Conservation (phyloP, 2,113 vertebrate genomes). For the Erythrocercus mccallii region DNA sequence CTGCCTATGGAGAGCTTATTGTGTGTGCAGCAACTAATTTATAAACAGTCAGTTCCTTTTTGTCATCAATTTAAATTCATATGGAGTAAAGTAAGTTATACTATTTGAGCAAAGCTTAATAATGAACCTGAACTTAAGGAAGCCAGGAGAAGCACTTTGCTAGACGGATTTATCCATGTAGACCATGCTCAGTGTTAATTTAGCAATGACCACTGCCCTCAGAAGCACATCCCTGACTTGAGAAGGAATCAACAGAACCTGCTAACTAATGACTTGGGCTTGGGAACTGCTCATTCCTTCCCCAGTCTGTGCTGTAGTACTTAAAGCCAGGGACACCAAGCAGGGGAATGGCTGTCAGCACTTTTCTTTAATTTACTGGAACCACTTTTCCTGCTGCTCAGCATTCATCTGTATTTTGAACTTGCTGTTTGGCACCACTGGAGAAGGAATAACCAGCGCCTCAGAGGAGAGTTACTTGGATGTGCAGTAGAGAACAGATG, state of each 20-base stretch:
- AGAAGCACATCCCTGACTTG: not conserved
- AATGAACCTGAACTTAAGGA: not conserved
- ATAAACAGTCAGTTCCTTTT: not conserved
- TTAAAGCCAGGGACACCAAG: not conserved
- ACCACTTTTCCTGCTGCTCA: not conserved
- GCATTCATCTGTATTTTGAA: not conserved
- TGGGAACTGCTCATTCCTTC: not conserved
- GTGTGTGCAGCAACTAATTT: not conserved
- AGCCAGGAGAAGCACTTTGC: not conserved
- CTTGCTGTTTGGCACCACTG: not conserved
- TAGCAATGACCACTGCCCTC: not conserved
- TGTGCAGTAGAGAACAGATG: not conserved
- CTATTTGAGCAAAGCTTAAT: not conserved
- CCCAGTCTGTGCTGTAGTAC: too few species aligned
- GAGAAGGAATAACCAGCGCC: not conserved
- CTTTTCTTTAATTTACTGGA: not conserved
- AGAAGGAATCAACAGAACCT: not conserved
- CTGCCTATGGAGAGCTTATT: not conserved
- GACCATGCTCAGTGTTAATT: not conserved
- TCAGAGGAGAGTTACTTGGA: not conserved
- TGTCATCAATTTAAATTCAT: not conserved
- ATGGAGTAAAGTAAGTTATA: not conserved
- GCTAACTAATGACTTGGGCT: not conserved
- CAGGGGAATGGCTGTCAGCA: not conserved
- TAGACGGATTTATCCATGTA: not conserved